Base-by-base conservation (phyloP, 2,113 vertebrate species). In the Maccullochella peelii region DNA sequence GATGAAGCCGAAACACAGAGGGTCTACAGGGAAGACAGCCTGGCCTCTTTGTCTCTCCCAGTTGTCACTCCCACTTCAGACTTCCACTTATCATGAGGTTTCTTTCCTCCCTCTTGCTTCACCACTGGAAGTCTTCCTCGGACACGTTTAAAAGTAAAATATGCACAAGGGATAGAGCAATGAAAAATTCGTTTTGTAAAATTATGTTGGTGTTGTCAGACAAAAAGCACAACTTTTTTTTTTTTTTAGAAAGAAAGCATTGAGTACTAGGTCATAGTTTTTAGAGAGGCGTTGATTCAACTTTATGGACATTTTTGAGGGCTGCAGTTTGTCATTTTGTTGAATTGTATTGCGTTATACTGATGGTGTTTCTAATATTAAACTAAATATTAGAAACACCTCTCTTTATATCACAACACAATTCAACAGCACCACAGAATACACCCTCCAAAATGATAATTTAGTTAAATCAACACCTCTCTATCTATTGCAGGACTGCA, bases 1-100 rank as follows among this genome's bases (percentile, higher is more conserved):
- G 90, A 87, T 88, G 92, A 93, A 94, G 93, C 88, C 57, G 73
- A 89, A 92, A 90, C 84, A 90, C 88, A 86, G 78, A 71, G 86
- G 88, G 87, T 88, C 91, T 88, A 77, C 85, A 88, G 92, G 93
- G 87, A 93, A 79, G 77, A 76, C 81, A 77, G 83, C 65, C 88
- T 66, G 83, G 86, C 77, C 90, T 78, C 88, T 85, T 79, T 73
- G 80, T 84, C 73, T 84, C 44, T 67, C 87, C 80, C 92, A 93
- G 89, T 91, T 93, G 90, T 91, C 89, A 76, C 82, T 70, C 73
- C 86, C 66, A 76, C 86, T 77, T 86, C 77, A 82, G 65, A 80
- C 84, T 84, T 90, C 83, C 86, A 87, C 79, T 83, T 80, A 85
- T 86, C 82, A 81, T 27, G 47, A 85, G 50, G 55, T 87, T 85